Base-by-base conservation (phyloP, 2,113 vertebrate species). In the Coregonus clupeaformis region DNA sequence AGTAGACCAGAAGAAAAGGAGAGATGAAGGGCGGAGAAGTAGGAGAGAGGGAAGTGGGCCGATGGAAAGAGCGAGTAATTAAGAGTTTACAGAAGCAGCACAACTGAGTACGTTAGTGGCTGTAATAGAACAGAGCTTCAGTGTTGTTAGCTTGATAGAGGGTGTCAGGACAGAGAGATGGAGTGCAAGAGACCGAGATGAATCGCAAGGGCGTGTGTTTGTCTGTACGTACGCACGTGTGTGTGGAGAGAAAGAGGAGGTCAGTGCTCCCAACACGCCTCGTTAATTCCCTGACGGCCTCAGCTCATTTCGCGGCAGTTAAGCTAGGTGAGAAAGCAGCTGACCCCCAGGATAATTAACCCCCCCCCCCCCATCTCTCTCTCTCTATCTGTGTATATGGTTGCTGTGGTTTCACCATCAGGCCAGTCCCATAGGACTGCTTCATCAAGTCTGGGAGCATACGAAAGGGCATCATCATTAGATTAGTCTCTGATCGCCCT, bases 381-480 rank as follows among this genome's bases (percentile, higher is more conserved):
- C 36, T 11, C 9, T 42, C 36, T 42, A 11, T 9, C 9, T 42
- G 36, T 72, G 67, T 78, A 55, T 65, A 42, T 36, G 68, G 47
- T 81, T 77, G 65, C 32, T 27, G 78, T 73, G 66, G 57, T 79
- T 77, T 77, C 76, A 68, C 78, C 79, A 75, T 69, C 67, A 75
- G 72, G 64, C 69, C 57, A 14, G 67, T 83, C 86, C 82, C 75
- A 42, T 11, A 11, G 36, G 36, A 42, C 82, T 84, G 80, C 84
- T 87, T 89, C 87, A 89, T 89, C 85, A 88, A 73, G 79, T 87
- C 87, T 86, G 70, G 68, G 84, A 60, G 82, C 85, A 77, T 71
- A 32, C 18, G 6, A 89, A 88, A 91, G 87, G 88, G 84, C 85
- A 87, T 86, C 86, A 89, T 86, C 86, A 89, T 89, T 89, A 89